Evolutionary conservation across 2,113 vertebrate species (phyloP).

Genomic region (Campylomormyrus tamandua): DNA sequence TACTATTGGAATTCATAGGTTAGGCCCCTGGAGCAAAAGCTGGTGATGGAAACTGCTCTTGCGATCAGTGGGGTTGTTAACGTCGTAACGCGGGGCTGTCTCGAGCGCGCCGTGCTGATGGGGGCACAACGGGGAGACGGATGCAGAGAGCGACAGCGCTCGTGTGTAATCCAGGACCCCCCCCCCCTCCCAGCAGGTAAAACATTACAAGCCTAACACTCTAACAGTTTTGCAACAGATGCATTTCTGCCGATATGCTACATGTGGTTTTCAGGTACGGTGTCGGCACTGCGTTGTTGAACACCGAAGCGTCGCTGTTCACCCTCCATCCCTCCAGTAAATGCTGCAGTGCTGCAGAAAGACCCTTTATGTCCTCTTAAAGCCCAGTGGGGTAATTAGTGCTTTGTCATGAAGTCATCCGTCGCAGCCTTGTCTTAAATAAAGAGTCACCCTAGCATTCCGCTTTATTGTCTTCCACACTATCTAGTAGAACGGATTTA

Average conservation of each 20-base stretch:
- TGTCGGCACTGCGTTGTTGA: background rate
- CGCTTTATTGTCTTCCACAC: background rate
- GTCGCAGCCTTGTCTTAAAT: background rate
- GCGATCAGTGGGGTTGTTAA: background rate
- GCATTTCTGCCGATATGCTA: background rate
- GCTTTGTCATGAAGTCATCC: conserved; percentile 11
- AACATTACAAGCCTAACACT: background rate
- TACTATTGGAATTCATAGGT: background rate
- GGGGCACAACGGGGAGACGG: background rate
- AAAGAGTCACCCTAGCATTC: background rate
- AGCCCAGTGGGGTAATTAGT: conserved; percentile 12
- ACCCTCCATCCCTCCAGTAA: background rate
- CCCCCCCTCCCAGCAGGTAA: background rate
- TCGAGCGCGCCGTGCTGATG: background rate
- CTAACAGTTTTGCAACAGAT: background rate
- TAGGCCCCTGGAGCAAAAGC: background rate
- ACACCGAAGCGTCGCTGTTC: background rate
- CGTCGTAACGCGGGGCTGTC: background rate
- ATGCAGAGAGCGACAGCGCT: background rate
- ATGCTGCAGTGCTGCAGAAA: conserved; percentile 22
- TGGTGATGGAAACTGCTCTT: background rate
- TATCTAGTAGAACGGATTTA: conserved; percentile 4
- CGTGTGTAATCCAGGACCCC: background rate
- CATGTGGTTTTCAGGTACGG: background rate
- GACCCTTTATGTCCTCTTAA: background rate